A percentile compares a stretch with the other conserved stretches of the same genome.
These are phyloP conservation scores for Baccha elongata DNA, from an alignment of 2,888 invertebrate genomes.

Conservation along the genomic window DNA sequence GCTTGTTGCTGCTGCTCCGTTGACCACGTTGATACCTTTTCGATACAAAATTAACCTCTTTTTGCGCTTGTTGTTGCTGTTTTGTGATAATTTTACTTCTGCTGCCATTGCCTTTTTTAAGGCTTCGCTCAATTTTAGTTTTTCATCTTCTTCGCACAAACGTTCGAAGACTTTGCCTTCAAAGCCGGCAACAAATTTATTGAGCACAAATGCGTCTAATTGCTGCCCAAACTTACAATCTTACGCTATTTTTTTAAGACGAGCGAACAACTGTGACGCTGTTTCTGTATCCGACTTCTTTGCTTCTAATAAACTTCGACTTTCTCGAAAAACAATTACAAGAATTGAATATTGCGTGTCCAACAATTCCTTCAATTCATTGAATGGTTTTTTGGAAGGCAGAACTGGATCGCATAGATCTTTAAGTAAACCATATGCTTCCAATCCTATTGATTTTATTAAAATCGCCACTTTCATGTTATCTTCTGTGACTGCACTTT, in stretches of 20 bases:
- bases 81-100: constrained; percentile 3
- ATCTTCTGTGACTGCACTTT: not conserved
- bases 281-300: not conserved
- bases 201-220: not conserved
- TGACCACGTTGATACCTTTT: constrained; percentile 23
- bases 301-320: constrained; percentile 25
- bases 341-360: no score
- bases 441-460: no score
- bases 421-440: no score
- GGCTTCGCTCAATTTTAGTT: constrained; percentile 4
- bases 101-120: constrained; percentile 11
- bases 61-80: not conserved
- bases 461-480: no score
- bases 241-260: constrained; percentile 20
- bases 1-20: not conserved
- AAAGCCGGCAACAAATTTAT: constrained; percentile 1
- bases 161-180: not conserved
- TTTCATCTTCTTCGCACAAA: constrained; percentile 9
- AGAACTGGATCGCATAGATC: no score
- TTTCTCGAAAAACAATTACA: constrained; percentile 4
- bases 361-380: not conserved
- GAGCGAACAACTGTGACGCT: constrained; percentile 1
- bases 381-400: not conserved
- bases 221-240: not conserved
- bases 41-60: constrained; percentile 23